These are phyloP conservation scores for Anoplolepis gracilipes DNA, from an alignment of 1,140 invertebrate genomes.

Conservation along the genomic window DNA sequence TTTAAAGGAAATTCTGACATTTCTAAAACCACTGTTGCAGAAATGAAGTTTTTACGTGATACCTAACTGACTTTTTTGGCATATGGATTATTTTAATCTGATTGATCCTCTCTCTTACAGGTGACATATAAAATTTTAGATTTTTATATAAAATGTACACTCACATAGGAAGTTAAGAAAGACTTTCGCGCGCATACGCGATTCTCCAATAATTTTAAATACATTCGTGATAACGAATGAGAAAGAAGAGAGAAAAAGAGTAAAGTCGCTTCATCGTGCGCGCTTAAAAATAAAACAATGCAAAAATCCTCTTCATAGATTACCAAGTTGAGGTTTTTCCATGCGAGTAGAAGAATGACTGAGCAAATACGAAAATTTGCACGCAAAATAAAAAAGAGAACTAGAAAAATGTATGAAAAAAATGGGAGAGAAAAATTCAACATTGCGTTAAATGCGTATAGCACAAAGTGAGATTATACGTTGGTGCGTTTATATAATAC, in stretches of 20 bases:
- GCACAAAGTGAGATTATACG: slow-evolving; percentile 40
- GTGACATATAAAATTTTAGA: not conserved
- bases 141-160: not conserved
- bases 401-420: not conserved
- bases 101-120: not conserved
- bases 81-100: slow-evolving; percentile 7
- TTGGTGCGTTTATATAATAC: slow-evolving; percentile 17
- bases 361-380: slow-evolving; percentile 22
- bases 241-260: too few species aligned
- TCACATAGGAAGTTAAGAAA: not conserved
- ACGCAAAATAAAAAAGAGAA: not conserved
- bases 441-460: not conserved
- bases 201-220: not conserved
- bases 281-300: not conserved
- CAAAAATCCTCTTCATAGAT: slow-evolving; percentile 40
- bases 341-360: not conserved
- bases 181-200: not conserved
- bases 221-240: not conserved
- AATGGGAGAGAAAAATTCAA: not conserved
- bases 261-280: not conserved
- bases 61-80: not conserved
- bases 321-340: not conserved
- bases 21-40: not conserved
- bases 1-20: not conserved
- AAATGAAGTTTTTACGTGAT: not conserved